These are phyloP conservation scores for Engraulis encrasicolus DNA, from an alignment of 2,113 vertebrate species.

Conservation along the genomic window DNA sequence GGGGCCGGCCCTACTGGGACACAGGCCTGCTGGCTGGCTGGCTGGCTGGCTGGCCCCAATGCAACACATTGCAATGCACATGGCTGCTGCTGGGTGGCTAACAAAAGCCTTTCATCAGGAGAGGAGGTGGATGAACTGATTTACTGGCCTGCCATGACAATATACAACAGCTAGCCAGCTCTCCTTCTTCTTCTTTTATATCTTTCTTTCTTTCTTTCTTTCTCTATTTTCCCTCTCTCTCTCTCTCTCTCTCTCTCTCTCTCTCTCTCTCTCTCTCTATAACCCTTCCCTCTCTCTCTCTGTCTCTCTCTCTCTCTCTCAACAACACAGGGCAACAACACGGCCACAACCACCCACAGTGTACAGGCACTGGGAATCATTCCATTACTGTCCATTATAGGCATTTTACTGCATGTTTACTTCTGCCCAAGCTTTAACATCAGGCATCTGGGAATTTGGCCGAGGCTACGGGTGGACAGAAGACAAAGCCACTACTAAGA, in stretches of 20 bases:
- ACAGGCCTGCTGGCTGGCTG: slow-evolving; percentile 25
- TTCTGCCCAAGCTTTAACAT: not conserved
- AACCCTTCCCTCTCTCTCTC: too few relatives aligned
- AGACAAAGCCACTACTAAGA: not conserved
- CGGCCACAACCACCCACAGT: not conserved
- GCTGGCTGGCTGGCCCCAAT: slow-evolving; percentile 26
- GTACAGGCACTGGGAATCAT: not conserved
- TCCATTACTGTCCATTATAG: not conserved
- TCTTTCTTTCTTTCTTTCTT: too few relatives aligned
- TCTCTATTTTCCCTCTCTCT: too few relatives aligned
- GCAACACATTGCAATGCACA: too few relatives aligned
- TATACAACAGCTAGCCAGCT: too few relatives aligned
- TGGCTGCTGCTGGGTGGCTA: not conserved
- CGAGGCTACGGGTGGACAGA: not conserved
- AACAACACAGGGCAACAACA: not conserved
- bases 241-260: too few relatives aligned
- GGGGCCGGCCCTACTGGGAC: slow-evolving; percentile 14
- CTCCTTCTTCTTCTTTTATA: too few relatives aligned
- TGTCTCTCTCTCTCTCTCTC: too few relatives aligned
- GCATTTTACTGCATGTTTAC: not conserved
- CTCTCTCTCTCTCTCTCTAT: too few relatives aligned
- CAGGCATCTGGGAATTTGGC: not conserved
- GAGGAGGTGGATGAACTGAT: not conserved
- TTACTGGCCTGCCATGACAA: not conserved
- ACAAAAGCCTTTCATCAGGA: slow-evolving; percentile 21